Base-by-base conservation (phyloP, 2,888 invertebrate genomes). In the Phalera bucephala region DNA sequence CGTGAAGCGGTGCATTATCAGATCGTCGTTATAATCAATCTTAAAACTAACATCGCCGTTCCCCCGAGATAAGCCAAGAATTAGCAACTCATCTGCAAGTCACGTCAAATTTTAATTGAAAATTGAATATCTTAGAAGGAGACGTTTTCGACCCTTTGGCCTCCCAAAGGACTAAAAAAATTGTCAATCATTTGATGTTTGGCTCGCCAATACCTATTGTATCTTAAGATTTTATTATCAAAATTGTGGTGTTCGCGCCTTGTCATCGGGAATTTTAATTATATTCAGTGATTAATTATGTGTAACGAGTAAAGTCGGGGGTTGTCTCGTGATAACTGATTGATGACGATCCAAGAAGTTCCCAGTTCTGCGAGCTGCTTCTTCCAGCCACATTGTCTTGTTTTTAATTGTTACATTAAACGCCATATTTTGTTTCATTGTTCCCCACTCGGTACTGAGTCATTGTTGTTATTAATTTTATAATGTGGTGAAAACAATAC, bases 221-320 rank as follows among this genome's bases (percentile, higher is more conserved):
- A 72, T 67, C 58, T 55, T 49, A 35, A 36, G 36, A 49, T 53
- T 61, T 64, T 49, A 49, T 53, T 52, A 54, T 54, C 65, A 72
- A 66, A 71, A 66, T 63, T 72, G 72, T 60, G 65, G 69, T 69
- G 64, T 80, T 82, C 69, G 69, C 72, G 87, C 85, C 72, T 68
- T 84, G 89, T 89, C 89, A 89, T 87, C 82, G 75, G 65, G 72
- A 72, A 82, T 88, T 86, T 87, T 87, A 87, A 87, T 89, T 87
- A 88, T 80, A 84, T 81, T 72, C 69, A 60, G 71, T 89, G 86
- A 89, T 89, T 87, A 89, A 89, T 88, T 85, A 85, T 83, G 70
- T 79, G 73, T 81, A 80, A 79, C 69, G 70, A 79, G 79, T 71
- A 67, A 79, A 79, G 77, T 69, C 64, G 67, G 62, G n/a, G 63